Conservation (phyloP, 2,888 invertebrate genomes). For the Cosmia trapezina region DNA sequence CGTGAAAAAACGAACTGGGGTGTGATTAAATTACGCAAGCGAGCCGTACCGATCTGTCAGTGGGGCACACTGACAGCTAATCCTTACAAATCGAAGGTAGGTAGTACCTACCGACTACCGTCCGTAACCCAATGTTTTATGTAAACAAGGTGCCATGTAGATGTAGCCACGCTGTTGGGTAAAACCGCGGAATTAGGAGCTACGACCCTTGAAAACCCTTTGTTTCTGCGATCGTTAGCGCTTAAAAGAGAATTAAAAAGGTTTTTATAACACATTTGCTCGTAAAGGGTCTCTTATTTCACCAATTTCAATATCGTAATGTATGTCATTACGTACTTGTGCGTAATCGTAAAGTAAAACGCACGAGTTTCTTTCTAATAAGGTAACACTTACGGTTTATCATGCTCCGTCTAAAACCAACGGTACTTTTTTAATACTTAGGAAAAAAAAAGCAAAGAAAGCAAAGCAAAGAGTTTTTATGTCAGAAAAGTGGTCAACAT, state of each 20-base stretch:
- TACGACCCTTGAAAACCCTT: constrained; percentile 29
- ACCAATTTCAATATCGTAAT: too few species aligned
- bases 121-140: constrained; percentile 35
- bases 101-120: background rate
- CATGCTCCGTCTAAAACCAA: too few species aligned
- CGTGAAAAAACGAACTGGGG: constrained; percentile 30
- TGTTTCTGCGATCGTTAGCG: constrained; percentile 25
- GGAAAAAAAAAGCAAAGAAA: too few species aligned
- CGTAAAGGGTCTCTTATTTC: too few species aligned
- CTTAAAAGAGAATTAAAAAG: background rate
- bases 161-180: constrained; percentile 42
- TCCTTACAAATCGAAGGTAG: constrained; percentile 50
- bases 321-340: too few species aligned
- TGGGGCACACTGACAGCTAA: constrained; percentile 27
- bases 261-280: background rate
- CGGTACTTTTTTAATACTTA: too few species aligned
- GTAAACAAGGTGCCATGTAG: constrained; percentile 44
- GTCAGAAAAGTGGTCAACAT: too few species aligned
- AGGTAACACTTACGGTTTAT: too few species aligned
- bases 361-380: too few species aligned
- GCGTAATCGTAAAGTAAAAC: too few species aligned
- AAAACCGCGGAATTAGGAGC: constrained; percentile 40
- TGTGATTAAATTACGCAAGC: constrained; percentile 48
- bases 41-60: constrained; percentile 36
- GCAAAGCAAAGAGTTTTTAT: too few species aligned